Evolutionary conservation across 2,797 vertebrate species (phyloP), one percentile per base, ranked within the genome.

Genomic region (Liasis olivaceus): DNA sequence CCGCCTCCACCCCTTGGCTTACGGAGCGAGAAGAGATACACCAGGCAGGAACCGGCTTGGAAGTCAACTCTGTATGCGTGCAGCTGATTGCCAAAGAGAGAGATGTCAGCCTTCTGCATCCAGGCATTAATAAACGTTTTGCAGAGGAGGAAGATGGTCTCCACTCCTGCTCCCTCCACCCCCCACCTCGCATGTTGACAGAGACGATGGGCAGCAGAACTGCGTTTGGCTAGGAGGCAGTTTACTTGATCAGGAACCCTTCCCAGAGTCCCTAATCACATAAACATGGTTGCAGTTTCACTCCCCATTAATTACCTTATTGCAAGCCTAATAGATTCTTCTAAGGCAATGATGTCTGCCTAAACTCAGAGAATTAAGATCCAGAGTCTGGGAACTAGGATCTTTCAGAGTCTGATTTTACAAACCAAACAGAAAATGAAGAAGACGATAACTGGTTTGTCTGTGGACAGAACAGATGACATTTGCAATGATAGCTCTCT

Each of bases 21-120:
- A 69, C 60, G 28, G 69, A 36, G 14, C n/a, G 9, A 77, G 36
- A 9, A 47, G 72, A 81, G 20, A 42, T 20, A 81, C 22, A 81
- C 72, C 72, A 81, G 36, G 72, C 5, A 42, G 69, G 69, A 42
- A 22, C 17, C 1, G 15, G 22, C 17, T 42, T 81, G 31, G 72
- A 42, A 0, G 0, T 22, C 20, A 20, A 81, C 36, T 0, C 20
- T 1, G 9, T 47, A 24, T 22, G 20, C 1, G 3, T 5, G 20
- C 36, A 24, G 36, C 20, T 42, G 3, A 12, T 24, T 12, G 72
- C 72, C 20, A 2, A 9, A 24, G 72, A 81, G 72, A 4, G 12
- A 24, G 8, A 81, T 22, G 1, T 24, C 72, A 47, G 42, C 20
- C 0, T 54, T 47, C 36, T 81, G 11, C 36, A 12, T 47, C 72